Evolutionary conservation across 1,140 invertebrate genomes (phyloP), one percentile per base, ranked within the genome.

Genomic region (Branchinecta lindahli): DNA sequence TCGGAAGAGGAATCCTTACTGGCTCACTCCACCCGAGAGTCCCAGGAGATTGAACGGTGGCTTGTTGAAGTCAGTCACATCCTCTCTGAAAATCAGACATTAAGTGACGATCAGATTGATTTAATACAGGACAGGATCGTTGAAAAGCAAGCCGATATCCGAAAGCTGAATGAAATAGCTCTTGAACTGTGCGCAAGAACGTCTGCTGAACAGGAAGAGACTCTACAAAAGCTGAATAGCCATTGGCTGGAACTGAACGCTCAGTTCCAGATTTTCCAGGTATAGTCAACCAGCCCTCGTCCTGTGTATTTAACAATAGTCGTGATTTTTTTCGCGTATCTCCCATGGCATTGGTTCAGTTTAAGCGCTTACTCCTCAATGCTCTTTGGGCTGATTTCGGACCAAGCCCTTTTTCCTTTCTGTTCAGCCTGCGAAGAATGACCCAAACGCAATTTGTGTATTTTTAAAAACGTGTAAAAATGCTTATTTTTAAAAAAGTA

Each of bases 161-260:
- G 82, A 70, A 79, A 78, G 44, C 72, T 84, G 45, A 81, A 80
- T 46, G 76, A 79, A 15, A 80, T 61, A 83, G 68, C 75, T 84
- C 65, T 80, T 81, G 46, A 61, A 61, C 18, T 61, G 18, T 61
- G 52, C 18, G 52, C 52, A 3, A 77, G 75, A 76, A 72, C 77
- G n/a, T 79, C 80, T 65, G 74, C 80, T 44, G 78, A 76, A 8
- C 74, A 79, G 73, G 77, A 77, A 7, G 78, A 80, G 73, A 77
- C 75, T 45, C 67, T 77, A 12, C 78, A 77, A 46, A 77, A 74
- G 47, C 77, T 81, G n/a, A 80, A 80, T 46, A 78, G 75, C 46
- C 78, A 76, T 33, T 81, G 81, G 81, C 78, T 80, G 45, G 78
- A 80, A 71, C 76, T 81, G 45, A 79, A 78, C 66, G 79, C 77